Evolutionary conservation across 2,113 vertebrate species (phyloP).

Genomic region (Chaetops frenatus): DNA sequence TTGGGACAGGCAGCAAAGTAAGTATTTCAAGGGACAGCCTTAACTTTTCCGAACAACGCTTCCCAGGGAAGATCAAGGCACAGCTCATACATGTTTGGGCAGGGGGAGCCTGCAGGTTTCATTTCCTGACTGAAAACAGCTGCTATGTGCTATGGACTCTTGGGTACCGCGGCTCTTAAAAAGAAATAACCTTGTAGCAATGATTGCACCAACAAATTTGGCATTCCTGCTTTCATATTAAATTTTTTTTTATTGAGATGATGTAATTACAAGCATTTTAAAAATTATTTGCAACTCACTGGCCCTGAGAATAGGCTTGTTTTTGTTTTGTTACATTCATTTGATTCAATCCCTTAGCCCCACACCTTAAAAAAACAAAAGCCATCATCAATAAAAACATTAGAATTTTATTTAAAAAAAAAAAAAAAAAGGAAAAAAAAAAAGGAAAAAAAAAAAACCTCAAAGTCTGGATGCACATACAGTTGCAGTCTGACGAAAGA

Average conservation of each 20-base stretch:
- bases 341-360: conserved; percentile 76
- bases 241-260: conserved; percentile 81
- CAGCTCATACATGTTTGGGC: background rate
- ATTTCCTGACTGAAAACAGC: background rate
- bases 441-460: background rate
- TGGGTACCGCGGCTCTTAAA: background rate
- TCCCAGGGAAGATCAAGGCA: background rate
- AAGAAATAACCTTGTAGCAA: background rate
- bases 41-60: background rate
- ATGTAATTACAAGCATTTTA: conserved; percentile 81
- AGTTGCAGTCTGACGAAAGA: conserved; percentile 43
- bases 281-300: conserved; percentile 84
- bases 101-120: background rate
- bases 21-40: background rate
- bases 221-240: conserved; percentile 65
- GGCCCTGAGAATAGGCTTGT: conserved; percentile 81
- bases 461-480: conserved; percentile 37
- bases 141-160: background rate
- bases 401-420: conserved; percentile 59
- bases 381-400: conserved; percentile 62
- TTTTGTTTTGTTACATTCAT: conserved; percentile 78
- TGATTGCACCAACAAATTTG: conserved; percentile 31
- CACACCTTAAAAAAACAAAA: conserved; percentile 67
- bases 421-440: background rate
- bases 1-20: background rate